phyloP scores from a whole-genome alignment of 2,113 vertebrate genomes.

The Lepidothrix coronata region DNA sequence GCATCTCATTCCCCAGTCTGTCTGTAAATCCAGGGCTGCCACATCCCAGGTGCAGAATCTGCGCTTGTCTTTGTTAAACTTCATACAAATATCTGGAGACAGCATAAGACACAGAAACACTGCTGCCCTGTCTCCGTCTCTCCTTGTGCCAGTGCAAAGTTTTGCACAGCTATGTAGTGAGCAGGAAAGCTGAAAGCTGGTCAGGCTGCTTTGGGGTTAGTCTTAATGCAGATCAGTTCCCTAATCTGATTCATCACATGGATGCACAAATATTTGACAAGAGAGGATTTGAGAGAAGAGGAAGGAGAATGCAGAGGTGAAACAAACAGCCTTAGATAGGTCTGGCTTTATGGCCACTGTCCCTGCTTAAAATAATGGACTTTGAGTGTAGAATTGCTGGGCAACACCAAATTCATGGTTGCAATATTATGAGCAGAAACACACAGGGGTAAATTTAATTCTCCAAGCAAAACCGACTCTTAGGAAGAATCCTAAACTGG shows the following conservation, averaged over 20 bases:
- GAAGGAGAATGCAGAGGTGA: neutral
- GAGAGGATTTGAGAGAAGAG: neutral
- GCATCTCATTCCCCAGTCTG: too few relatives aligned
- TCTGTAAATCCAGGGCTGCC: too few relatives aligned
- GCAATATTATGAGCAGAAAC: neutral
- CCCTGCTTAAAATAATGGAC: neutral
- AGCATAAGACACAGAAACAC: neutral
- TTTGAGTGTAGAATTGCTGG: neutral
- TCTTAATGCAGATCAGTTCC: neutral
- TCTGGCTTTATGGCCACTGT: neutral
- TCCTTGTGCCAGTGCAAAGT: neutral
- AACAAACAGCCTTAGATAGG: neutral
- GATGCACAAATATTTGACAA: neutral
- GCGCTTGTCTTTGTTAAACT: neutral
- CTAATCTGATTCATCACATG: neutral
- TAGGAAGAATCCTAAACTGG: neutral
- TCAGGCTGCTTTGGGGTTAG: neutral
- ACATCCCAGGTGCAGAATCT: too few relatives aligned
- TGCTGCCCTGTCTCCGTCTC: neutral
- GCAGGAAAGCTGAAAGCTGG: neutral
- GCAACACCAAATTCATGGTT: neutral
- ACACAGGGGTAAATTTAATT: neutral
- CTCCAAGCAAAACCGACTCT: neutral
- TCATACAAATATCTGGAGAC: neutral
- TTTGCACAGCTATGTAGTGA: neutral